Base-by-base conservation (phyloP, 2,113 vertebrate genomes). In the Neolamprologus caudopunctatus region DNA sequence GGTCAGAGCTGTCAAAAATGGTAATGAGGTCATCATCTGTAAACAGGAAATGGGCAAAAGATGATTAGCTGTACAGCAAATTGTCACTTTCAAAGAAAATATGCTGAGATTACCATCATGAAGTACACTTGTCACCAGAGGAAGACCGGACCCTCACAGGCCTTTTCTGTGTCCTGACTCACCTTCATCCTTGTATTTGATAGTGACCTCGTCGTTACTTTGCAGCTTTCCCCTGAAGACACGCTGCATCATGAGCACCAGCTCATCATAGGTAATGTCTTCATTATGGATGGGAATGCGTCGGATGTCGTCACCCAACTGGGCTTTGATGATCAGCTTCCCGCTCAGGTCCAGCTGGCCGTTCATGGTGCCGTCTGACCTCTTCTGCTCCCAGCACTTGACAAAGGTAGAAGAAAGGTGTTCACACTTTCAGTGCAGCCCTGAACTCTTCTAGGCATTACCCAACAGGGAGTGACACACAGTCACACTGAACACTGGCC, bases 101-200 rank as follows among this genome's bases (percentile, higher is more conserved):
- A 55, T 57, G 28, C 33, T 42, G 35, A 54, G 19, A 80, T 81
- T 24, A 55, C 68, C 14, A 73, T 73, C 37, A 73, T 19, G 6
- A 50, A 19, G 24, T 78, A 78, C 42, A 50, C 42, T 47, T 31
- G 24, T 50, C 26, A 78, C 26, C 71, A 78, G 71, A 50, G 16
- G 10, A 78, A 5, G 17, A 78, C 73, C 2, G 2, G 17, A 78
- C 45, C 45, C 10, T 78, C 73, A 78, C 10, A 33, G 73, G 17
- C 5, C 2, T 33, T 33, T 21, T 4, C 17, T 4, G 45, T 11
- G 21, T 79, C 51, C 5, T 4, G 8, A 85, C 93, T 51, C 92
- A 99, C 99, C 99, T 97, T 99, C 99, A 91, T 99, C 99, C 96
- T 99, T 99, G 90, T 99, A 99, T 93, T 99, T 99, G 96, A 99